Base-by-base conservation (phyloP, 2,888 invertebrate species). In the Nysson spinosus region DNA sequence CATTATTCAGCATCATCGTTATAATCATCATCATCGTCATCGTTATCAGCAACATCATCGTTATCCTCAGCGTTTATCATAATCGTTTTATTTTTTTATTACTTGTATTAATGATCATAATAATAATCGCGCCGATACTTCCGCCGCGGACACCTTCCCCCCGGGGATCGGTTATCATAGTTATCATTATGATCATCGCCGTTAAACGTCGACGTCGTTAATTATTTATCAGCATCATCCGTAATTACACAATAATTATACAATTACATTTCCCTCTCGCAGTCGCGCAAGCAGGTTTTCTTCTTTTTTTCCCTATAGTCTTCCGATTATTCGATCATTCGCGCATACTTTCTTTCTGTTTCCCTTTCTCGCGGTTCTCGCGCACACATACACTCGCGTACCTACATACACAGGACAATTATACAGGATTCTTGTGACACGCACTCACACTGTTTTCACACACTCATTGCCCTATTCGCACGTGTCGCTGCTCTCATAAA, bases 181-280 rank as follows among this genome's bases (percentile, higher is more conserved):
- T 61, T 61, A 57, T 64, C 72, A 51, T 55, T 72, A 66, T 43
- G 66, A 71, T 64, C 77, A 75, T 74, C 65, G 63, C 63, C 74
- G 72, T 69, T n/a, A n/a, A n/a, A n/a, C 46, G 34, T 50, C 50
- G 50, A 17, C 47, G 46, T 71, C 75, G 72, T 52, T 30, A n/a
- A 11, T 16, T 47, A 16, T 35, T 26, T 39, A 65, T 57, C 75
- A 73, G 76, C 67, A 63, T 66, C 72, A 74, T 75, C 62, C 75
- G 64, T 83, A 83, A 83, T 84, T 84, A 83, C 82, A 83, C 83
- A 84, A 82, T 84, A 84, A 85, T 85, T 80, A 84, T 84, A 85
- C 83, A 82, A 79, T 64, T 72, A 56, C 55, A 71, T 70, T 54
- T 63, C 57, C 57, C 77, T 63, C 61, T 57, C 65, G 44, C 65